These are phyloP conservation scores for Pseudomyrmex gracilis DNA, from an alignment of 1,140 invertebrate genomes.

Conservation along the genomic window DNA sequence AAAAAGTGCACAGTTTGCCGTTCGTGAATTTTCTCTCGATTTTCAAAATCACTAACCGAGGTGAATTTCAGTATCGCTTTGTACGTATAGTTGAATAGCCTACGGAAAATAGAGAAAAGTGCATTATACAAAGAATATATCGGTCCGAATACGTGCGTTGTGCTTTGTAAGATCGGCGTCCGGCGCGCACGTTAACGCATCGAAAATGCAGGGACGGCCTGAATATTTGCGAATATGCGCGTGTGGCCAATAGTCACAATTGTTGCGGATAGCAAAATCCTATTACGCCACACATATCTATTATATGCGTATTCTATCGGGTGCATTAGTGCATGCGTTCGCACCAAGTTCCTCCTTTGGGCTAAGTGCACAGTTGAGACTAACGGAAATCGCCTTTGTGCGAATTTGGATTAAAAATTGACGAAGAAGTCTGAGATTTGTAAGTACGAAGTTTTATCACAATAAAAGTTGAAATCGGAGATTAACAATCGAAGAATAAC, in stretches of 20 bases:
- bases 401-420: background rate
- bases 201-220: conserved; percentile 25
- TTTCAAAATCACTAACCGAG: conserved; percentile 6
- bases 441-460: no score
- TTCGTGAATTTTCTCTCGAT: conserved; percentile 5
- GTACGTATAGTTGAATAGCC: background rate
- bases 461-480: background rate
- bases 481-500: no score
- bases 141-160: conserved; percentile 1
- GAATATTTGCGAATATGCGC: conserved; percentile 50
- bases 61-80: conserved; percentile 3
- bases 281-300: conserved; percentile 32
- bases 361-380: conserved; percentile 40
- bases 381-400: background rate
- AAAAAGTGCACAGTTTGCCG: conserved; percentile 1
- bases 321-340: background rate
- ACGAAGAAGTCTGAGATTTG: background rate
- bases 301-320: conserved; percentile 23
- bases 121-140: conserved; percentile 17
- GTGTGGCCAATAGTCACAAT: conserved; percentile 43
- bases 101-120: conserved; percentile 28
- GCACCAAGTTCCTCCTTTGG: conserved; percentile 2
- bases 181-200: background rate
- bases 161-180: conserved; percentile 8
- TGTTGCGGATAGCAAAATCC: conserved; percentile 51